Percentiles rank a stretch among this genome's conserved stretches.
Conservation (phyloP, 2,888 invertebrate species). For the Eupithecia pulchellata region DNA sequence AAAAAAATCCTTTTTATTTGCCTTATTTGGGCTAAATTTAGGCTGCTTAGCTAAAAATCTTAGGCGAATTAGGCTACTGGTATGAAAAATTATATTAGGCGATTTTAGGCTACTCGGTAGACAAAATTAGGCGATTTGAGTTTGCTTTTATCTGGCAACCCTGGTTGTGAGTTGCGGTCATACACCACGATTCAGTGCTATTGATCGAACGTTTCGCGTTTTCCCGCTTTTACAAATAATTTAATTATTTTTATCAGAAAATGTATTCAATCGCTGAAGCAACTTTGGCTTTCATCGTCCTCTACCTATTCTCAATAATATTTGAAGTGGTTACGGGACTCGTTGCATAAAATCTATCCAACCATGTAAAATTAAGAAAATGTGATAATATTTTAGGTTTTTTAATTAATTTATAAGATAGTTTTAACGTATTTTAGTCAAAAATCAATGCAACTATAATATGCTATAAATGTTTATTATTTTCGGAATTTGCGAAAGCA, state of each 20-base stretch:
- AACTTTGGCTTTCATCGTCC: slow-evolving; percentile 76
- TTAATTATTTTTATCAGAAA: slow-evolving; percentile 50
- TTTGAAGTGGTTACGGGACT: slow-evolving; percentile 80
- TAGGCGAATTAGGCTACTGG: too few relatives aligned
- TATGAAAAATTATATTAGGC: too few relatives aligned
- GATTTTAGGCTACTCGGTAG: too few relatives aligned
- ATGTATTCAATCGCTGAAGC: slow-evolving; percentile 82
- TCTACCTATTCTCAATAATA: slow-evolving; percentile 78
- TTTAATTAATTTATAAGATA: slow-evolving; percentile 58
- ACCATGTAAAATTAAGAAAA: slow-evolving; percentile 57
- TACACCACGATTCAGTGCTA: slow-evolving; percentile 64
- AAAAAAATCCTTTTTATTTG: too few relatives aligned
- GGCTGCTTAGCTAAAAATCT: too few relatives aligned
- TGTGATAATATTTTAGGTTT: slow-evolving; percentile 65
- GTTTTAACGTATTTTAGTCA: slow-evolving; percentile 65
- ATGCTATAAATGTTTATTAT: slow-evolving; percentile 9
- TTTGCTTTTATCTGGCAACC: too few relatives aligned
- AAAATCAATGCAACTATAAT: slow-evolving; percentile 74
- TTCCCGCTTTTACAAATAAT: slow-evolving; percentile 50
- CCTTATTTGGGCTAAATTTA: too few relatives aligned
- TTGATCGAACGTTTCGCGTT: slow-evolving; percentile 65
- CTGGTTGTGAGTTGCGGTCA: slow-evolving; percentile 67
- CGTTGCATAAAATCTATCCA: slow-evolving; percentile 59
- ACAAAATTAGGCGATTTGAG: too few relatives aligned
- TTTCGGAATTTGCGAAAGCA: not conserved